phyloP scores from a whole-genome alignment of 2,797 vertebrate species.

The Dicrostonyx torquatus region DNA sequence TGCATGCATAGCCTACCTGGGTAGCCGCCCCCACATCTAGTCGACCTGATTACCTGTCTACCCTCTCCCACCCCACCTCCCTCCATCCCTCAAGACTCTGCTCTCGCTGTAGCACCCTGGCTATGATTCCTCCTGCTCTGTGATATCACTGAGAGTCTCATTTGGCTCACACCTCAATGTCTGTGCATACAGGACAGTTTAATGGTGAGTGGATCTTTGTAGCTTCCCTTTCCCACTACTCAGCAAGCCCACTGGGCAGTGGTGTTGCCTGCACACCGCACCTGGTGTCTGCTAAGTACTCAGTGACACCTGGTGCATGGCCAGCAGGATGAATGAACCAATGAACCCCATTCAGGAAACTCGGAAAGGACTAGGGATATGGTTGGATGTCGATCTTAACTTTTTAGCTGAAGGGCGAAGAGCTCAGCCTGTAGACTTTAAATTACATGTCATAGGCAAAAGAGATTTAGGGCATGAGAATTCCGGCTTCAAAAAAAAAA shows the following conservation, averaged over 20 bases:
- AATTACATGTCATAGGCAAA: not conserved
- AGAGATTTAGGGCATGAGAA: not conserved
- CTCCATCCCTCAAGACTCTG: not conserved
- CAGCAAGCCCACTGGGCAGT: not conserved
- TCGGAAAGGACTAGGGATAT: not conserved
- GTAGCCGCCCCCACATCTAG: not conserved
- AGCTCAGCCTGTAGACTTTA: conserved; percentile 45
- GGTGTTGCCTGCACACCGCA: not conserved
- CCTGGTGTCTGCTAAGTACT: not conserved
- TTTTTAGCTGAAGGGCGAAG: conserved; percentile 27
- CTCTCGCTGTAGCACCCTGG: not conserved
- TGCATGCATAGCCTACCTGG: not conserved
- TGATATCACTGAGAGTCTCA: not conserved
- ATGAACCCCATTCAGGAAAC: not conserved
- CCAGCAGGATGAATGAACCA: not conserved
- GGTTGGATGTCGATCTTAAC: not conserved
- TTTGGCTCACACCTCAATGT: not conserved
- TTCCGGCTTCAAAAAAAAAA: not conserved
- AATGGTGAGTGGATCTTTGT: not conserved
- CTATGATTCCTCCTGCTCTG: not conserved
- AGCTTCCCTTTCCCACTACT: not conserved
- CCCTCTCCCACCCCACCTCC: rapidly evolving
- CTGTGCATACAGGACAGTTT: not conserved
- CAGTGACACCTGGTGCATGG: not conserved
- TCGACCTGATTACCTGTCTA: not conserved